These are phyloP conservation scores for Clistopyga incitator DNA, from an alignment of 2,888 invertebrate genomes.

Conservation along the genomic window DNA sequence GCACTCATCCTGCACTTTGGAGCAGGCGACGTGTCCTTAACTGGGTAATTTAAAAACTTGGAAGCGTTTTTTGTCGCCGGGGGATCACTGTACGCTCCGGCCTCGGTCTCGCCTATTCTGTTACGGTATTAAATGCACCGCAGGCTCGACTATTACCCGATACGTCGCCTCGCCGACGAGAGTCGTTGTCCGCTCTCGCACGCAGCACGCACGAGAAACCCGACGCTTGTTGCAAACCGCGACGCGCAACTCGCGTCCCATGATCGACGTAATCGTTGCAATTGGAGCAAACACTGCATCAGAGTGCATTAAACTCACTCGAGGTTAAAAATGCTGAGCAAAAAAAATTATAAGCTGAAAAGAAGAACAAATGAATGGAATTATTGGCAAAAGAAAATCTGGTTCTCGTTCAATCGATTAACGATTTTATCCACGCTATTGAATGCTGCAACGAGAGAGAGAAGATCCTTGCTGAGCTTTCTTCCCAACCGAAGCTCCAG, in stretches of 20 bases:
- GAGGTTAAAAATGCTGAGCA: not conserved
- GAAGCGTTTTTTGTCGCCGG: constrained; percentile 6
- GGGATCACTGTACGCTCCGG: constrained; percentile 49
- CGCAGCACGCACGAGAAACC: constrained; percentile 26
- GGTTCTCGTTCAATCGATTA: not conserved
- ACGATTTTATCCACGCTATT: constrained; percentile 33
- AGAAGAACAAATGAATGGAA: not conserved
- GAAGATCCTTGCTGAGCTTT: constrained; percentile 4
- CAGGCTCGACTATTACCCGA: constrained; percentile 47
- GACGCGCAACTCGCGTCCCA: constrained; percentile 8
- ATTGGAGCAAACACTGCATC: constrained; percentile 17
- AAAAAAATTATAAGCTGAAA: not conserved
- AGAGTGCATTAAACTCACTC: constrained; percentile 3
- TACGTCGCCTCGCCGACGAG: constrained; percentile 49
- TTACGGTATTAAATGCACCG: constrained; percentile 59
- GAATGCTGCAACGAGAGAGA: constrained; percentile 22
- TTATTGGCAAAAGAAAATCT: not conserved
- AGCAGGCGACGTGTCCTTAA: not conserved
- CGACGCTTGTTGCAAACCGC: constrained; percentile 14
- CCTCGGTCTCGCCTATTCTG: constrained; percentile 53
- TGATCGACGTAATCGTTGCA: constrained; percentile 14
- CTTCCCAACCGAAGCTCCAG: not conserved
- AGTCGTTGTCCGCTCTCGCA: constrained; percentile 28
- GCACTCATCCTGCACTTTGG: not conserved
- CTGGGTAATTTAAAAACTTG: no score